Base-by-base conservation (phyloP, 2,113 vertebrate genomes). In the Poeciliopsis retropinna region DNA sequence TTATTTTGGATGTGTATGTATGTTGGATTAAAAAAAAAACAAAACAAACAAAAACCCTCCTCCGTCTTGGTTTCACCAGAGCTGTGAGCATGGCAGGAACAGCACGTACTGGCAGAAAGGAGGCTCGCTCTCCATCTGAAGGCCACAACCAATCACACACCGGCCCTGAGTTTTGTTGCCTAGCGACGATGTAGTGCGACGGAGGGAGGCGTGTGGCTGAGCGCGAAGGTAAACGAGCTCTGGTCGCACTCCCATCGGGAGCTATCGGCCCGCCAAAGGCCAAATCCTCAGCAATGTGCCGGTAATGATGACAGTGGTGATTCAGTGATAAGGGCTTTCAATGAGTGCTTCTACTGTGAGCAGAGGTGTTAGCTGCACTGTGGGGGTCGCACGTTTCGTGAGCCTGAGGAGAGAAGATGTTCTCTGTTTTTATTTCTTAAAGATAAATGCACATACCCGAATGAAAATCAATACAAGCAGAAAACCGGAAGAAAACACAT, bases 101-200 rank as follows among this genome's bases (percentile, higher is more conserved):
- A 88, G 68, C 5, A 44, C 84, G 90, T 93, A 84, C 90, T 85
- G 82, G 82, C 83, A 81, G 75, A 84, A 41, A 75, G 80, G 84
- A 89, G 89, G 89, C 89, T 92, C 88, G 84, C 85, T 73, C 83
- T 81, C 88, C 86, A 90, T 88, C 91, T 88, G 83, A 77, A 88
- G 77, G 88, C 84, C 82, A 91, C 89, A 84, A 71, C 94, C 93
- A 94, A 94, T 94, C 87, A 60, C 85, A 31, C 75, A 87, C 87
- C 81, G 82, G 88, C 88, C 82, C 88, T 78, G 91, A 94, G 95
- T 88, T 92, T 81, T 88, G 96, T 96, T 96, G 93, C 96, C 88
- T 95, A 93, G 96, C 96, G 96, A 97, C 96, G 70, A 0, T 57
- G 68, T 88, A 74, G 87, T 93, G 90, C 86, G 90, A 92, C 74